These are phyloP conservation scores for Tribolium castaneum DNA, from an alignment of 1,140 invertebrate species.

Conservation along the genomic window DNA sequence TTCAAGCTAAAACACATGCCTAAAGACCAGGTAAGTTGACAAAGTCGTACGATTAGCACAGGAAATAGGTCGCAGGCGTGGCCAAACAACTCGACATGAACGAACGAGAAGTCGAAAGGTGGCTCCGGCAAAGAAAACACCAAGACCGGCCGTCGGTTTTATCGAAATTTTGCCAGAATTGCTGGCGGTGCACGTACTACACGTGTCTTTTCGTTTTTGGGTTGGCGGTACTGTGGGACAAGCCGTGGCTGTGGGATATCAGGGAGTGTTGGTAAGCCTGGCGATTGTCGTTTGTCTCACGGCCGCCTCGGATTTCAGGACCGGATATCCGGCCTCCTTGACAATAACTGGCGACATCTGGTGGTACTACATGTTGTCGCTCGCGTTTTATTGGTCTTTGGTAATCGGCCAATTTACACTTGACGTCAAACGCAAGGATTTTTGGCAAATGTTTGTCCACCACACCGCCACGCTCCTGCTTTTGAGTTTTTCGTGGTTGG, in stretches of 20 bases:
- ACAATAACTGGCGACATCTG: constrained; percentile 78
- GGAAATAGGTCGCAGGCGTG: constrained; percentile 69
- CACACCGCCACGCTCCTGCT: constrained; percentile 93
- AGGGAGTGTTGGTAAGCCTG: constrained; percentile 84
- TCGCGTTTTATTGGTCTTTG: constrained; percentile 96
- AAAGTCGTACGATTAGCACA: constrained; percentile 62
- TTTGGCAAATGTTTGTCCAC: constrained; percentile 98
- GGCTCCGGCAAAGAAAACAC: constrained; percentile 83
- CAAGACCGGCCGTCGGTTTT: constrained; percentile 89
- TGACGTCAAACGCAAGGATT: constrained; percentile 94
- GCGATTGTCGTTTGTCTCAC: background rate
- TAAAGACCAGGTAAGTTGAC: background rate
- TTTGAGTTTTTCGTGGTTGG: constrained; percentile 93
- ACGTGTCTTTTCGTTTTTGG: constrained; percentile 86
- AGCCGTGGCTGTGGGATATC: constrained; percentile 81
- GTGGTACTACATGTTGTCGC: constrained; percentile 97
- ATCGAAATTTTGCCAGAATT: constrained; percentile 92
- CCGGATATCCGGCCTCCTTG: constrained; percentile 68
- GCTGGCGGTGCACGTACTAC: constrained; percentile 92
- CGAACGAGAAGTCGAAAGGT: constrained; percentile 85
- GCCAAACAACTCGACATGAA: constrained; percentile 89
- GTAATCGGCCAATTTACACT: constrained; percentile 91
- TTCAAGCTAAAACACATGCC: constrained; percentile 65
- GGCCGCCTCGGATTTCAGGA: constrained; percentile 49
- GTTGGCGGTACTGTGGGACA: constrained; percentile 72